Conservation (phyloP, 2,888 invertebrate species). For the Zhuqinia jingwanae region DNA sequence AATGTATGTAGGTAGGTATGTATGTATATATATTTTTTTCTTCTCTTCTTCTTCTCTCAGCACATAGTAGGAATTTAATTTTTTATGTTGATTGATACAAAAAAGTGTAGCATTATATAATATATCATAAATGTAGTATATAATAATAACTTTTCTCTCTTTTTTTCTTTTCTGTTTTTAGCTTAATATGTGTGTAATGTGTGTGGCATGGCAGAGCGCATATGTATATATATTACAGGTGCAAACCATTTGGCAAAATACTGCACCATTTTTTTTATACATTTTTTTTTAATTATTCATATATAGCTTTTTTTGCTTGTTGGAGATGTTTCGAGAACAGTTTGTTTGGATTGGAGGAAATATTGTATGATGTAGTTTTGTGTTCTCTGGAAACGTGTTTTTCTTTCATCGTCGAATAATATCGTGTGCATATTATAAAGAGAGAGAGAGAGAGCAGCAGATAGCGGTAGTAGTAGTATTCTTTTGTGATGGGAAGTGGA, state of each 20-base stretch:
- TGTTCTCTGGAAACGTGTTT: slow-evolving; percentile 28
- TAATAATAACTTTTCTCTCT: too few relatives aligned
- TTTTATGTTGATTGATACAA: slow-evolving; percentile 29
- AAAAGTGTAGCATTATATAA: background rate
- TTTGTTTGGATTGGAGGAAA: slow-evolving; percentile 32
- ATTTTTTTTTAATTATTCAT: slow-evolving; percentile 15
- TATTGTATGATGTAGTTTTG: too few relatives aligned
- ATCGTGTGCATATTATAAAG: background rate
- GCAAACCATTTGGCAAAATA: slow-evolving; percentile 49
- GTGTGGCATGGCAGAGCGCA: slow-evolving; percentile 38
- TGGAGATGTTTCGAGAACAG: slow-evolving; percentile 30
- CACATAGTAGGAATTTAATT: slow-evolving; percentile 7
- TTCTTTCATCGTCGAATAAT: slow-evolving; percentile 12
- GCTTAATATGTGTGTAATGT: background rate
- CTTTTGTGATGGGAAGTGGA: slow-evolving; percentile 31
- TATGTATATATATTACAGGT: too few relatives aligned
- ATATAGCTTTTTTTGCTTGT: slow-evolving; percentile 27
- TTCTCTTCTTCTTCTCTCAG: background rate
- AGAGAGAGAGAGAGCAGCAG: slow-evolving; percentile 34
- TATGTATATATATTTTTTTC: too few relatives aligned
- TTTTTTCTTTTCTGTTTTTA: too few relatives aligned
- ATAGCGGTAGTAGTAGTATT: too few relatives aligned
- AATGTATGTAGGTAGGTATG: too few relatives aligned
- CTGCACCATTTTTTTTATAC: slow-evolving; percentile 40
- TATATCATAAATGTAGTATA: slow-evolving; percentile 28